Base-by-base conservation (phyloP, 92 coral and sea anemone species). In the Paramuricea clavata region DNA sequence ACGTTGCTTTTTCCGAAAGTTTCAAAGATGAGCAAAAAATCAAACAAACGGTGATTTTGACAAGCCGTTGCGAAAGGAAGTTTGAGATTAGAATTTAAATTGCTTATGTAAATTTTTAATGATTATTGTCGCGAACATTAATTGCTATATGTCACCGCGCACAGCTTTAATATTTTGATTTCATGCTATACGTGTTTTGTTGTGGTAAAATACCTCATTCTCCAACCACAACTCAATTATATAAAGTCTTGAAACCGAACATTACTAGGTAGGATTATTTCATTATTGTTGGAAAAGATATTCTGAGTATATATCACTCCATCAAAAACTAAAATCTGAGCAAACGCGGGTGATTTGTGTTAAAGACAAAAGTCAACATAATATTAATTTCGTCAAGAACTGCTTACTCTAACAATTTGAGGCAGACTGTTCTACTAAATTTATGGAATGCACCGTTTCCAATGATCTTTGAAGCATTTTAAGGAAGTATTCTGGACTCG, bases 71-170 rank as follows among this genome's bases (percentile, higher is more conserved):
- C 21, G 82, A 76, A 76, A 76, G 39, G 82, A 42, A 76, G 52
- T 33, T 33, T 17, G 30, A 31, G 28, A 76, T 32, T 76, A 33
- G 12, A 30, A 52, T 32, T 76, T 12, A 52, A 76, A 76, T 49
- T 76, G 41, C 13, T 52, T 23, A 36, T 76, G 82, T 76, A 76
- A 76, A 76, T 76, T 76, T 49, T 76, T 76, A 76, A 76, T 76
- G 68, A 76, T 36, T 33, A 49, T 54, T 76, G 82, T 23, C 82
- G 82, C 82, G 43, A 50, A 56, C 39, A 49, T 76, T 76, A 76
- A 76, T 76, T 76, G 82, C 39, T 21, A 19, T 26, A 64, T 27
- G 39, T 28, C 17, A 65, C 0, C 35, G 19, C 39, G 32, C 68
- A 22, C 30, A 60, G 68, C 68, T 60, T 60, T 60, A 6, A 52